A percentile compares a stretch with the other conserved stretches of the same genome.
These are phyloP conservation scores for Chrysopa pallens DNA, from an alignment of 1,140 invertebrate genomes.

Conservation along the genomic window DNA sequence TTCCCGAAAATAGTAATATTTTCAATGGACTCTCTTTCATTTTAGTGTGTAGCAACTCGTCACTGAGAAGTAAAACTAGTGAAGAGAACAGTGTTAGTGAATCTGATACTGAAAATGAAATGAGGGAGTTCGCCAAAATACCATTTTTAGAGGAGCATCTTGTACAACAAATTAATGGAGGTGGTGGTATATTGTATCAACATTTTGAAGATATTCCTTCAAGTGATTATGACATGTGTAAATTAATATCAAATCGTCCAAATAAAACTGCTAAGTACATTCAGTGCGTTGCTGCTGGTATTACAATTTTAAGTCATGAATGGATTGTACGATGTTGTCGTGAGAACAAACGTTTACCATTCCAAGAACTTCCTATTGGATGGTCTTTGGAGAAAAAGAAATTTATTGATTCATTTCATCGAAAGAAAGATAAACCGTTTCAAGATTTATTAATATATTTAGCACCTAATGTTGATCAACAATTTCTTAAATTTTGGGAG, in stretches of 20 bases:
- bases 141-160: conserved; percentile 36
- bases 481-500: conserved; percentile 34
- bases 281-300: conserved; percentile 32
- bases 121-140: conserved; percentile 23
- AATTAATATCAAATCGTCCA: conserved; percentile 34
- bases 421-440: conserved; percentile 27
- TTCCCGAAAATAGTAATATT: conserved; percentile 26
- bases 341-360: conserved; percentile 18
- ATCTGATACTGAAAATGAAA: conserved; percentile 24
- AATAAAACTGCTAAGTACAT: conserved; percentile 38
- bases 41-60: conserved; percentile 28
- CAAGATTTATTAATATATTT: conserved; percentile 29
- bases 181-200: conserved; percentile 32
- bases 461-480: conserved; percentile 23
- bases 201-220: conserved; percentile 34
- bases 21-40: conserved; percentile 34
- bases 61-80: conserved; percentile 8
- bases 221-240: conserved; percentile 28
- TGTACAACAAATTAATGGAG: conserved; percentile 29
- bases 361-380: conserved; percentile 29
- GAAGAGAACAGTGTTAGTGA: conserved; percentile 10
- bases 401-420: conserved; percentile 28
- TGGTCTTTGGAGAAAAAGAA: conserved; percentile 27
- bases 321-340: conserved; percentile 35
- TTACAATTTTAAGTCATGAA: conserved; percentile 28